Evolutionary conservation across 92 coral and sea anemone genomes (phyloP).

Genomic region (Heliopora coerulea): DNA sequence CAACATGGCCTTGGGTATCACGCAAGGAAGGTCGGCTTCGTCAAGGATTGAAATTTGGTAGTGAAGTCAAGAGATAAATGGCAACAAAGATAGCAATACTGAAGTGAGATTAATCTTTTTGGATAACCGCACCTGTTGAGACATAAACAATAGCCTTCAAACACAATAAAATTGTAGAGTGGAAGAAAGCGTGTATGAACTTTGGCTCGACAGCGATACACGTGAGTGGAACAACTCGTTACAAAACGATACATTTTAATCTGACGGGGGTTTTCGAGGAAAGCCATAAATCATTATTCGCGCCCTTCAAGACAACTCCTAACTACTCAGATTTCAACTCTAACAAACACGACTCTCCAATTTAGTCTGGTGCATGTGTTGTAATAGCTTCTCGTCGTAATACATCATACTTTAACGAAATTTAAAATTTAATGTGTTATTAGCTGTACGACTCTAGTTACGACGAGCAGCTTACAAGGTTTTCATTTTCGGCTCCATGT

Average conservation of each 20-base stretch:
- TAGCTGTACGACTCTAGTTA: no score
- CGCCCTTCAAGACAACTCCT: neutral
- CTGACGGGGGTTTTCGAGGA: neutral
- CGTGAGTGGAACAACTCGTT: neutral
- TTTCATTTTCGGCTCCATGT: neutral
- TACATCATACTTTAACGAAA: no score
- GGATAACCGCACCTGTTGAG: neutral
- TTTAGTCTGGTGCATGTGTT: no score
- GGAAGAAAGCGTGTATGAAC: no score
- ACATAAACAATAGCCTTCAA: neutral
- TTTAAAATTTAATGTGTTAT: no score
- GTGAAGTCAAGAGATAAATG: slow-evolving; percentile 1
- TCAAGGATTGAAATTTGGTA: no score
- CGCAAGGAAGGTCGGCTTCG: no score
- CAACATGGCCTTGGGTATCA: neutral
- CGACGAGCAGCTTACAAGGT: neutral
- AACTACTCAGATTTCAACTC: slow-evolving; percentile 17
- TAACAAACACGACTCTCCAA: neutral
- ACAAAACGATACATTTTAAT: neutral
- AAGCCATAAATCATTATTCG: slow-evolving; percentile 34
- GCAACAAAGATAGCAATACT: no score
- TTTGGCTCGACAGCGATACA: no score
- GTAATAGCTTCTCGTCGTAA: no score
- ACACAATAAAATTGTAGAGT: no score
- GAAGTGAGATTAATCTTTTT: no score